These are phyloP conservation scores for Standfussiana lucernea DNA, from an alignment of 2,888 invertebrate genomes.

Conservation along the genomic window DNA sequence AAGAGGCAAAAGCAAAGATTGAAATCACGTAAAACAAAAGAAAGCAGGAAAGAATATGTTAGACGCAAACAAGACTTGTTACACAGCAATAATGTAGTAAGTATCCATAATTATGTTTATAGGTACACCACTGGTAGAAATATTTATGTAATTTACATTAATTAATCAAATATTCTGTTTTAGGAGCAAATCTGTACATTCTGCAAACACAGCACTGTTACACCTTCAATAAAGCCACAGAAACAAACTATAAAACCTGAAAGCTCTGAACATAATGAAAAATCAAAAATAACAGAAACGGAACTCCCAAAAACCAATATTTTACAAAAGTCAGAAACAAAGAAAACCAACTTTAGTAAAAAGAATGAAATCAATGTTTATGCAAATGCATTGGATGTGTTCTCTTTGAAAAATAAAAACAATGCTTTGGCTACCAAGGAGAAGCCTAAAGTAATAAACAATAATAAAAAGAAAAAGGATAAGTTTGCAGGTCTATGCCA, in stretches of 20 bases:
- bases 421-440: slow-evolving; percentile 76
- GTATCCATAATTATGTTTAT: slow-evolving; percentile 59
- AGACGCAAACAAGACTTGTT: slow-evolving; percentile 68
- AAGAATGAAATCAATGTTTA: slow-evolving; percentile 78
- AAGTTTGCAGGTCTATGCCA: slow-evolving; percentile 87
- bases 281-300: slow-evolving; percentile 28
- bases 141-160: neutral
- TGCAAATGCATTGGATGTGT: slow-evolving; percentile 81
- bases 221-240: slow-evolving; percentile 72
- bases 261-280: slow-evolving; percentile 26
- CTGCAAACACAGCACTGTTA: slow-evolving; percentile 77
- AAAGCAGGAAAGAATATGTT: slow-evolving; percentile 58
- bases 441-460: slow-evolving; percentile 81
- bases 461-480: slow-evolving; percentile 86
- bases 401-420: slow-evolving; percentile 81
- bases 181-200: slow-evolving; percentile 83
- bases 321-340: slow-evolving; percentile 15
- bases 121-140: neutral
- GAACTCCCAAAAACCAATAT: slow-evolving; percentile 22
- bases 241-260: slow-evolving; percentile 47
- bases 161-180: slow-evolving; percentile 49
- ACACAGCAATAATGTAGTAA: slow-evolving; percentile 81
- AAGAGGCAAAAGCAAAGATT: slow-evolving; percentile 77
- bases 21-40: slow-evolving; percentile 65
- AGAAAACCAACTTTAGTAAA: slow-evolving; percentile 20